These are phyloP conservation scores for Silurus glanis DNA, from an alignment of 2,113 vertebrate species.

Conservation along the genomic window DNA sequence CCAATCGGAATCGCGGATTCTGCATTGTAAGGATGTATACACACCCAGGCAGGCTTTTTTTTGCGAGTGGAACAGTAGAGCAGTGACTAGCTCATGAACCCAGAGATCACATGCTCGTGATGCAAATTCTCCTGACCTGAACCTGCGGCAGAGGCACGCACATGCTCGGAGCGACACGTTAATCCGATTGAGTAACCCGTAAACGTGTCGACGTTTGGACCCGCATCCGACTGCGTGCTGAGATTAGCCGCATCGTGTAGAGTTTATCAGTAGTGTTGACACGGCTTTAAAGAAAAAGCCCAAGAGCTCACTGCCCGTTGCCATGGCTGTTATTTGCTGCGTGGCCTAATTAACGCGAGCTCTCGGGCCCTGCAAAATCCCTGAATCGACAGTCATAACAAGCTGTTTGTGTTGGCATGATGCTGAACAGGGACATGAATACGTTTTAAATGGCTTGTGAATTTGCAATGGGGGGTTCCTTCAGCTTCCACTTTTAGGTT, in stretches of 20 bases:
- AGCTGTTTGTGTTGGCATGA: not conserved
- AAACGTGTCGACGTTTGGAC: not conserved
- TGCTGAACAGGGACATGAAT: not conserved
- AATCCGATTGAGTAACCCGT: not conserved
- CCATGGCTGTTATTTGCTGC: slow-evolving; percentile 8
- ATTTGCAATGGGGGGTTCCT: not conserved
- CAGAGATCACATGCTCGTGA: not conserved
- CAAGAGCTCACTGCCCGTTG: slow-evolving; percentile 16
- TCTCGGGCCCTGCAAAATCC: not conserved
- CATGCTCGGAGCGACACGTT: not conserved
- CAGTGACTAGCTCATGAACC: not conserved
- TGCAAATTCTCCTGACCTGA: not conserved
- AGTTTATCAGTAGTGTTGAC: slow-evolving; percentile 20
- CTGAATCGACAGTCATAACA: slow-evolving; percentile 17
- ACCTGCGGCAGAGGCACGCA: not conserved
- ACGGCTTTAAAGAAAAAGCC: slow-evolving; percentile 4
- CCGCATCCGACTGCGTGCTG: not conserved
- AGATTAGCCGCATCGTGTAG: slow-evolving; percentile 11
- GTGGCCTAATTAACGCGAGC: slow-evolving; percentile 9
- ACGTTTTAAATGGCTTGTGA: not conserved
- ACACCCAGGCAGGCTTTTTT: not conserved
- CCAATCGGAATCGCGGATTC: not conserved
- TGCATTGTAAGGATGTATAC: not conserved
- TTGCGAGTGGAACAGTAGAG: not conserved
- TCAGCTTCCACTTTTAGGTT: not conserved